These are phyloP conservation scores for Leptinotarsa rubiginosa DNA, from an alignment of 2,888 invertebrate genomes.

Conservation along the genomic window DNA sequence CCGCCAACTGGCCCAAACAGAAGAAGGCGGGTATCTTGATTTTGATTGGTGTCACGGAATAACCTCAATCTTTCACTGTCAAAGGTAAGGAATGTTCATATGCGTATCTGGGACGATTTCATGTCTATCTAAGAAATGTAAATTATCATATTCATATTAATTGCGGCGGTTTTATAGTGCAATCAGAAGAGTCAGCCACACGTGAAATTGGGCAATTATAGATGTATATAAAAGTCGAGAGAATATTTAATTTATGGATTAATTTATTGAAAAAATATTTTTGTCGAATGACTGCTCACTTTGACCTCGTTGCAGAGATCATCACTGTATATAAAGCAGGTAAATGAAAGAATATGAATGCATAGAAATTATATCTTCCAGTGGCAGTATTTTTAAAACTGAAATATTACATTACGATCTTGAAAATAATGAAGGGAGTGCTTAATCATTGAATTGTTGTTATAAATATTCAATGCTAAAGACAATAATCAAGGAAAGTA, in stretches of 20 bases:
- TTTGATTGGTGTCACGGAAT: conserved; percentile 60
- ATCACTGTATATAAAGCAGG: too few relatives aligned
- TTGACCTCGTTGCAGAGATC: too few relatives aligned
- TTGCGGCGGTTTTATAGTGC: conserved; percentile 12
- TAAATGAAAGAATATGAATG: too few relatives aligned
- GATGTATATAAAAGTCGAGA: not conserved
- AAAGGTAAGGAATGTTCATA: conserved; percentile 22
- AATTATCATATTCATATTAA: conserved; percentile 9
- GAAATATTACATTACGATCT: too few relatives aligned
- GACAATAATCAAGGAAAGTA: too few relatives aligned
- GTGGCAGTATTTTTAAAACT: too few relatives aligned
- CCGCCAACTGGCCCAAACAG: conserved; percentile 32
- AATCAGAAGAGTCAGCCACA: not conserved
- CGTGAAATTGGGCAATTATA: conserved; percentile 11
- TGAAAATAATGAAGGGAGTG: too few relatives aligned
- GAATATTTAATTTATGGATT: conserved; percentile 3
- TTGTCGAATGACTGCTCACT: not conserved
- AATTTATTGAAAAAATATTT: not conserved
- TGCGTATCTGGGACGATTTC: conserved; percentile 17
- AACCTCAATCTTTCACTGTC: conserved; percentile 58
- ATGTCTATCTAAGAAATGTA: conserved; percentile 9
- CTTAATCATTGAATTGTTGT: too few relatives aligned
- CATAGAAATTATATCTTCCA: too few relatives aligned
- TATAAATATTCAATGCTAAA: too few relatives aligned
- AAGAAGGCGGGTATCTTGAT: conserved; percentile 38